These are phyloP conservation scores for Onychomys torridus DNA, from an alignment of 2,797 vertebrate genomes.

Conservation along the genomic window DNA sequence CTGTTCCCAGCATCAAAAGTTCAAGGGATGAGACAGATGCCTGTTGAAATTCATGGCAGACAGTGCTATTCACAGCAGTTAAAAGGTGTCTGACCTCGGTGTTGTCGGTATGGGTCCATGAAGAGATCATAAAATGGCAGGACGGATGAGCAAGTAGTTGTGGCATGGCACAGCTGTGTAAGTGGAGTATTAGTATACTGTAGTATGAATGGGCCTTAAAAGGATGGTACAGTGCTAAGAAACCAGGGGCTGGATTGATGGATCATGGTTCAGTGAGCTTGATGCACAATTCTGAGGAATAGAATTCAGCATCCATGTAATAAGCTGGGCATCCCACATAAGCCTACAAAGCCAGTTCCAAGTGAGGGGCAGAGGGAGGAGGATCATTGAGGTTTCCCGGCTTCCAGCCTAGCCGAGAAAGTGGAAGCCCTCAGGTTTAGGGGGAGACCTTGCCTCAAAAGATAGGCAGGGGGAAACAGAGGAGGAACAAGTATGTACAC, in stretches of 20 bases:
- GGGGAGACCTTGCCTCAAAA: neutral
- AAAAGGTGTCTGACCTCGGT: neutral
- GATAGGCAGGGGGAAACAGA: too few species aligned
- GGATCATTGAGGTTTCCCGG: neutral
- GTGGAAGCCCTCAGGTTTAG: neutral
- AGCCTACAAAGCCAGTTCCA: neutral
- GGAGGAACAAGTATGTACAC: neutral
- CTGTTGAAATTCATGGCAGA: neutral
- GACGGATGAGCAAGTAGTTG: neutral
- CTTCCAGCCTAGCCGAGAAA: neutral
- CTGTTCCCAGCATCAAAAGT: neutral
- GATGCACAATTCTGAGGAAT: neutral
- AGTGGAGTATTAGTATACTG: neutral
- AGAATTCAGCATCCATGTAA: neutral
- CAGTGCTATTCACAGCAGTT: neutral
- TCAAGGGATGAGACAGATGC: neutral
- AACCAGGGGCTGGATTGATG: neutral
- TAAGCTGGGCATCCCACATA: neutral
- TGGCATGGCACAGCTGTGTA: neutral
- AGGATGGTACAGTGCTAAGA: neutral
- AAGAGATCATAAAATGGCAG: neutral
- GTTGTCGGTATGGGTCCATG: neutral
- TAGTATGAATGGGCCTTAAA: too few species aligned
- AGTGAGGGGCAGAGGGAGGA: neutral
- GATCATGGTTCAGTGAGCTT: neutral